Percentiles rank a stretch among this genome's conserved stretches.
Conservation (phyloP, 2,888 invertebrate species). For the Xestoiulus laeticollis region DNA sequence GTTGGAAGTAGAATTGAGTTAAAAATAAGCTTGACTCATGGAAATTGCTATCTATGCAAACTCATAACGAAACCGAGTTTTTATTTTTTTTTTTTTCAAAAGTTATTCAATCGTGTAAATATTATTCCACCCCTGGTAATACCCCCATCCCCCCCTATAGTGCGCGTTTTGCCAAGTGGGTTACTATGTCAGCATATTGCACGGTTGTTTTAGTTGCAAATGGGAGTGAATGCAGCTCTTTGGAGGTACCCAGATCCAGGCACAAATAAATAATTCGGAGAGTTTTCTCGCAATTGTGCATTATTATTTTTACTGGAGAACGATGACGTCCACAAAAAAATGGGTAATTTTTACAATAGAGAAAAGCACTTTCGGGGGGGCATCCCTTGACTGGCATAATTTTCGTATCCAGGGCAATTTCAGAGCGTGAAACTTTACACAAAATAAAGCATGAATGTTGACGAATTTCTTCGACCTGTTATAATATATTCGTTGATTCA, state of each 20-base stretch:
- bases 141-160: too few species aligned
- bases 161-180: neutral
- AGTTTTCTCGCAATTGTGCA: neutral
- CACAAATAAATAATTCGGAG: neutral
- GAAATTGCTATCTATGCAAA: neutral
- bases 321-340: neutral
- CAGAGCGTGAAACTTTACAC: neutral
- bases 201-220: neutral
- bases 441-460: too few species aligned
- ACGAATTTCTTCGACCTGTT: too few species aligned
- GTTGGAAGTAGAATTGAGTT: neutral
- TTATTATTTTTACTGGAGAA: neutral
- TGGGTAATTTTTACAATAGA: neutral
- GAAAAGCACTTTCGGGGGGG: neutral
- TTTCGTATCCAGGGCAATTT: neutral
- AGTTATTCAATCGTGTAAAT: neutral
- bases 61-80: neutral
- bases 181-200: neutral
- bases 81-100: neutral
- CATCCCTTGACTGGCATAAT: neutral
- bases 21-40: neutral
- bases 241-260: neutral
- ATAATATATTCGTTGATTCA: too few species aligned
- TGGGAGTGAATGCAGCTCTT: neutral
- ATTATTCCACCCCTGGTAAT: neutral